phyloP scores from a whole-genome alignment of 2,888 invertebrate species.

The Leptopilina drosophilae region DNA sequence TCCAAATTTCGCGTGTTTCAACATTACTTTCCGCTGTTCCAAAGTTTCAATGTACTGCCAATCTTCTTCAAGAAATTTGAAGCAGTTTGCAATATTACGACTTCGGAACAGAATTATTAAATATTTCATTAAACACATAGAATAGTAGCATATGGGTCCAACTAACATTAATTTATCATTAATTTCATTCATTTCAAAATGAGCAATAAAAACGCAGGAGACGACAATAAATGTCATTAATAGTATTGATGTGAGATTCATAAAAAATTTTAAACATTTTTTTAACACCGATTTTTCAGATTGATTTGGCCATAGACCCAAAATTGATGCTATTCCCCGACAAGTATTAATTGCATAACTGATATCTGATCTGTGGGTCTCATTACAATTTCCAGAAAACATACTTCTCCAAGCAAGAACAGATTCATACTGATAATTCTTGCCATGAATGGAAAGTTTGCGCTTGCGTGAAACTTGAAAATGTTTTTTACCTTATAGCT shows the following conservation, averaged over 20 bases:
- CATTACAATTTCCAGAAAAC: neutral
- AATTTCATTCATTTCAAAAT: constrained; percentile 6
- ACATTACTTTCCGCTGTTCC: constrained; percentile 60
- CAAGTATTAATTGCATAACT: neutral
- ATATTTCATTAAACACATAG: constrained; percentile 65
- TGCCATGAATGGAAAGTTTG: neutral
- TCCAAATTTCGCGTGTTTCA: constrained; percentile 60
- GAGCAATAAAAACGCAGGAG: neutral
- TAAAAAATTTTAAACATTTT: neutral
- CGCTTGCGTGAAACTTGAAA: neutral
- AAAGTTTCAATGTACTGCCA: constrained; percentile 55
- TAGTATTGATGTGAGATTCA: neutral
- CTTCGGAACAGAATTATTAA: constrained; percentile 56
- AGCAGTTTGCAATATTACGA: constrained; percentile 58
- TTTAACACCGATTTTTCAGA: neutral
- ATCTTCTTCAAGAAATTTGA: constrained; percentile 60
- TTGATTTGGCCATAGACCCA: neutral
- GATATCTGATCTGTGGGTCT: neutral
- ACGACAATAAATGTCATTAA: neutral
- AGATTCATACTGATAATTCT: neutral
- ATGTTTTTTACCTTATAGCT: too few relatives aligned
- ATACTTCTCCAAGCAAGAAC: neutral
- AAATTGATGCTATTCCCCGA: neutral
- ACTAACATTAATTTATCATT: neutral
- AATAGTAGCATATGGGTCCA: constrained; percentile 64